Evolutionary conservation across 2,113 vertebrate genomes (phyloP).

Genomic region (Bufo gargarizans): DNA sequence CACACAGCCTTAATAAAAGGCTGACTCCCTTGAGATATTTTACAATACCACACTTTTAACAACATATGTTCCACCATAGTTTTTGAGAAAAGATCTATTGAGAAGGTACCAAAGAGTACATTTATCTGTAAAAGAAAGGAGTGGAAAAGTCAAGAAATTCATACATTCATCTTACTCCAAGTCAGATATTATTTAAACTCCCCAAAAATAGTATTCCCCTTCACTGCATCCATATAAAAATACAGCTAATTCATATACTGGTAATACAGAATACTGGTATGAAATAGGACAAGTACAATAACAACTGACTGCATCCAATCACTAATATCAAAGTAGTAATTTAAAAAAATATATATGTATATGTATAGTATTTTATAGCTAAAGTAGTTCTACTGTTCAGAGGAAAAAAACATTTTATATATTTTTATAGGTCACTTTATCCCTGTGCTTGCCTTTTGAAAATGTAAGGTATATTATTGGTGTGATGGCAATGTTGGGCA

Average conservation of each 20-base stretch:
- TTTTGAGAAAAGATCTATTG: not conserved
- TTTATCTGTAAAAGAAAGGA: not conserved
- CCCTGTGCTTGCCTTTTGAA: too few relatives aligned
- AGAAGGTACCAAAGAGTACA: not conserved
- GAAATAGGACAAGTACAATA: not conserved
- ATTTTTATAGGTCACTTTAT: too few relatives aligned
- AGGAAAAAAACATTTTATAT: too few relatives aligned
- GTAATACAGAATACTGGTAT: not conserved
- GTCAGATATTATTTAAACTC: not conserved
- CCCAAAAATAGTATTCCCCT: not conserved
- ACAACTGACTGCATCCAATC: not conserved
- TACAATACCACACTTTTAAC: not conserved
- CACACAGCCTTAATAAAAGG: conserved; percentile 1
- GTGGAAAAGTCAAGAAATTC: not conserved
- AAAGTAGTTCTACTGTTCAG: too few relatives aligned
- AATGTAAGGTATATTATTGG: too few relatives aligned
- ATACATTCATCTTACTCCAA: not conserved
- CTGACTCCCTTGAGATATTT: not conserved
- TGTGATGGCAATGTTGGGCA: too few relatives aligned
- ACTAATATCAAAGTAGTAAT: not conserved
- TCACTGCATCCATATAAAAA: not conserved
- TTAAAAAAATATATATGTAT: too few relatives aligned
- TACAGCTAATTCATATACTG: not conserved
- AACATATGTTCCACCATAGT: not conserved
- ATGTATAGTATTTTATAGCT: too few relatives aligned